Evolutionary conservation across 23 tunicate genomes (phyloP).

Genomic region (Phallusia fumigata): DNA sequence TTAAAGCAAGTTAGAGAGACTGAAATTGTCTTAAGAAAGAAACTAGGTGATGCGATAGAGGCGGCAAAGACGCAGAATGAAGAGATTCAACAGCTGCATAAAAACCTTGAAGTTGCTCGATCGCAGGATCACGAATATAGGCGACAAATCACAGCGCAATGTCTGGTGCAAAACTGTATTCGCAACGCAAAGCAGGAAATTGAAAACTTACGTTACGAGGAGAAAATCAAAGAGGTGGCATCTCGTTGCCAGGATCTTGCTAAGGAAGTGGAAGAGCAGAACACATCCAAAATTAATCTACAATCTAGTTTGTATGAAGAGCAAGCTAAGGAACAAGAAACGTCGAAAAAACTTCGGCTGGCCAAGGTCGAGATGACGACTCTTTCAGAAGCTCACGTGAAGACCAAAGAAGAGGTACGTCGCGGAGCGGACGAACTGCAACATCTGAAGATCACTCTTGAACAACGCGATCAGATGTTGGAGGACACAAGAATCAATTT

Average conservation of each 20-base stretch:
- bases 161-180: background rate
- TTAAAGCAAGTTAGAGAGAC: background rate
- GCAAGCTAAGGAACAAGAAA: background rate
- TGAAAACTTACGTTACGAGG: background rate
- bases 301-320: background rate
- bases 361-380: background rate
- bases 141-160: background rate
- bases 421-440: background rate
- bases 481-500: background rate
- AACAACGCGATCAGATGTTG: background rate
- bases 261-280: background rate
- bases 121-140: background rate
- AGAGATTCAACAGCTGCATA: background rate
- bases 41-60: background rate
- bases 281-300: background rate
- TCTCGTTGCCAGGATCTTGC: background rate
- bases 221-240: background rate
- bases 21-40: background rate
- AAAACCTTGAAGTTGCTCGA: background rate
- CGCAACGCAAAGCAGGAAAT: background rate
- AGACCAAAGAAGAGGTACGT: background rate
- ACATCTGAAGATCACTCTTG: background rate
- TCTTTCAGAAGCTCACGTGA: background rate
- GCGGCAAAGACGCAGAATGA: background rate
- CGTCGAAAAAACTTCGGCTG: background rate